Percentiles rank a stretch among this genome's conserved stretches.
Conservation (phyloP, 2,797 vertebrate species). For the Enteromius afrohamiltoni region DNA sequence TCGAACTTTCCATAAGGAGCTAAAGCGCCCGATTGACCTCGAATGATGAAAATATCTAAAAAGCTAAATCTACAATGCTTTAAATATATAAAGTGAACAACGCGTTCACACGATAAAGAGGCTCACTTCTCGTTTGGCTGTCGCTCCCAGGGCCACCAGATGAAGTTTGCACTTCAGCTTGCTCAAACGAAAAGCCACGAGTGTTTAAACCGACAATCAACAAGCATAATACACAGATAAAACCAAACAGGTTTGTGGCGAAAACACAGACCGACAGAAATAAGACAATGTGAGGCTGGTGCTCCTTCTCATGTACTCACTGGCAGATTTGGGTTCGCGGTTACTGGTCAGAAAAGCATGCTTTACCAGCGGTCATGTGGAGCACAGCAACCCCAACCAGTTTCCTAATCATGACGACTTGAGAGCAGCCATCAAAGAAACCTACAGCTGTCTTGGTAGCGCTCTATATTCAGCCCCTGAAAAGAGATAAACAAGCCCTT, state of each 20-base stretch:
- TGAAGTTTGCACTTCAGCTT: neutral
- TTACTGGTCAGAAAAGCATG: conserved; percentile 47
- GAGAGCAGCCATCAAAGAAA: conserved; percentile 10
- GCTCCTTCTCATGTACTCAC: conserved; percentile 37
- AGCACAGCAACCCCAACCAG: conserved; percentile 4
- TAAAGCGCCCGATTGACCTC: conserved; percentile 13
- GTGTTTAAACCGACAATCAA: neutral
- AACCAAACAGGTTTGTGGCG: conserved; percentile 12
- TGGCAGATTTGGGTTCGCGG: conserved; percentile 13
- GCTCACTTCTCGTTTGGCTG: conserved; percentile 13
- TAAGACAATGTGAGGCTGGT: conserved; percentile 41
- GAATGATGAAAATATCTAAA: conserved; percentile 34
- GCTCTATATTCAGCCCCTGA: conserved; percentile 21
- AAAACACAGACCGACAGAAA: conserved; percentile 24
- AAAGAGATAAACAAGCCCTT: conserved; percentile 25
- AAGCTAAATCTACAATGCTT: conserved; percentile 44
- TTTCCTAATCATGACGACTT: conserved; percentile 7
- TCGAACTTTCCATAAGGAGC: conserved; percentile 8
- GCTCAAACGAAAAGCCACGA: conserved; percentile 8
- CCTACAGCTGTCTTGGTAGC: neutral
- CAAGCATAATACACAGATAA: conserved; percentile 30
- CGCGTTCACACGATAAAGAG: conserved; percentile 8
- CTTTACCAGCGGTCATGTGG: conserved; percentile 13
- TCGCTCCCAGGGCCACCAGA: neutral
- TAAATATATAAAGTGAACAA: conserved; percentile 37